A percentile compares a stretch with the other conserved stretches of the same genome.
These are phyloP conservation scores for Catagonus wagneri DNA, from an alignment of 2,113 vertebrate species.

Conservation along the genomic window DNA sequence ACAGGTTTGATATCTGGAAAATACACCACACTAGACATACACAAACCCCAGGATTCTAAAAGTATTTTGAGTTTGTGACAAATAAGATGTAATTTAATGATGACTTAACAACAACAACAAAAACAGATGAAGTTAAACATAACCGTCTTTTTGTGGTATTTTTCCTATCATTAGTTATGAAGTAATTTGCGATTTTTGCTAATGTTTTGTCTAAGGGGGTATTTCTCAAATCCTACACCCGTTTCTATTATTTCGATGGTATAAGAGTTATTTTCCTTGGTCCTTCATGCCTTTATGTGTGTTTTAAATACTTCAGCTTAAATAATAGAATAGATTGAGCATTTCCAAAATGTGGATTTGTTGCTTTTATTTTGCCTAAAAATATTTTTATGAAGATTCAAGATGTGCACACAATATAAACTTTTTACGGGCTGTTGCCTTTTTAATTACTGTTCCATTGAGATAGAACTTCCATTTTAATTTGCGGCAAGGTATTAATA, in stretches of 20 bases:
- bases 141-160: not conserved
- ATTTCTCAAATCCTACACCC: not conserved
- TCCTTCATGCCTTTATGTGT: not conserved
- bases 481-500: constrained; percentile 78
- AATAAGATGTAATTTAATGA: not conserved
- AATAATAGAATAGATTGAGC: constrained; percentile 47
- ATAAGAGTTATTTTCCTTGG: not conserved
- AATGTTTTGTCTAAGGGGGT: constrained; percentile 17
- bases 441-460: constrained; percentile 85
- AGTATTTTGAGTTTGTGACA: constrained; percentile 22
- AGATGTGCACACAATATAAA: constrained; percentile 72
- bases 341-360: not conserved
- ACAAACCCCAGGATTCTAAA: not conserved
- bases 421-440: constrained; percentile 76
- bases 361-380: constrained; percentile 75
- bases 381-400: constrained; percentile 81
- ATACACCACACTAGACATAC: not conserved
- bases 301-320: constrained; percentile 44
- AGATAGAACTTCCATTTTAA: constrained; percentile 77
- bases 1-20: not conserved
- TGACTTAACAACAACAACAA: not conserved
- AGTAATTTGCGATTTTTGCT: constrained; percentile 28
- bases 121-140: not conserved
- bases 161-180: not conserved
- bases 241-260: not conserved